Evolutionary conservation across 2,113 vertebrate genomes (phyloP).

Genomic region (Condylura cristata): DNA sequence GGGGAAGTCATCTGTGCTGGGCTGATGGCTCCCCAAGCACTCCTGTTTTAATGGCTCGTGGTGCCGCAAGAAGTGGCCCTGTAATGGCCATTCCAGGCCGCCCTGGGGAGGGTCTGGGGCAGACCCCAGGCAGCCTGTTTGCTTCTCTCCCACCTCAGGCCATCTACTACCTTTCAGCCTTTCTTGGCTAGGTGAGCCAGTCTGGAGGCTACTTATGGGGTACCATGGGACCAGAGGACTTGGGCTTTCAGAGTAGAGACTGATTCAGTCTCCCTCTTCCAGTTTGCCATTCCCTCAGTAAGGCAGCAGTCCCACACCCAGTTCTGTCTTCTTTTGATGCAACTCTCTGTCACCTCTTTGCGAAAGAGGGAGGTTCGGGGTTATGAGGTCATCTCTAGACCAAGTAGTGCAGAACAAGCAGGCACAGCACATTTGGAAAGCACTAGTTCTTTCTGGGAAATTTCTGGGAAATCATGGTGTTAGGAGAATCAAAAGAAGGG

Average conservation of each 20-base stretch:
- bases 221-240: neutral
- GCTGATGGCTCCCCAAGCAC: constrained; percentile 88
- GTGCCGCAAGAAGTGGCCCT: constrained; percentile 91
- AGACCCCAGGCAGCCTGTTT: constrained; percentile 56
- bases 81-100: constrained; percentile 92
- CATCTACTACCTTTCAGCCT: neutral
- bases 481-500: neutral
- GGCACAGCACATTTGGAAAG: neutral
- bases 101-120: constrained; percentile 50
- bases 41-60: constrained; percentile 96
- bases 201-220: neutral
- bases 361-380: neutral
- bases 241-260: neutral
- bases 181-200: constrained; percentile 4
- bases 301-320: neutral
- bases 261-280: neutral
- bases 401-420: constrained; percentile 29
- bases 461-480: no score
- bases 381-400: constrained; percentile 43
- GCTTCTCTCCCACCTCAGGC: constrained; percentile 13
- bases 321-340: constrained; percentile 1
- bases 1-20: constrained; percentile 92
- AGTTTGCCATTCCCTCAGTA: neutral
- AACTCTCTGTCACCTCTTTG: constrained; percentile 29
- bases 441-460: neutral